Conservation (phyloP, 2,888 invertebrate genomes). For the Lasioglossum pauxillum region DNA sequence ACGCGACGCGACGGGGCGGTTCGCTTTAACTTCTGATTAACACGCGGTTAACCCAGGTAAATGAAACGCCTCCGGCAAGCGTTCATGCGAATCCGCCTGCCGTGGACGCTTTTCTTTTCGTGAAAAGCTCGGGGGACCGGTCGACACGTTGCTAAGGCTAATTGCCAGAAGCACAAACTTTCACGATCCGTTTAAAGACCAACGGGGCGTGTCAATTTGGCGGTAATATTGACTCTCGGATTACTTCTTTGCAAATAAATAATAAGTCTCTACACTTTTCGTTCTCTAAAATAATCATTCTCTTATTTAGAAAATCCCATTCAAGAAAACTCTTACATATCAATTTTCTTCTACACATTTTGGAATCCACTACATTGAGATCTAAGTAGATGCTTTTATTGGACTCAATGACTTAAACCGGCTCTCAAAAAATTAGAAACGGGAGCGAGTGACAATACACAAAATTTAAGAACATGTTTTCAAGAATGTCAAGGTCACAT, state of each 20-base stretch:
- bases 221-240: slow-evolving; percentile 3
- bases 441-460: too few relatives aligned
- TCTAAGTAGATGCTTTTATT: too few relatives aligned
- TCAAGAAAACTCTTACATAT: too few relatives aligned
- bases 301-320: too few relatives aligned
- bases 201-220: not conserved
- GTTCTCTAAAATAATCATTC: too few relatives aligned
- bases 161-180: slow-evolving; percentile 57
- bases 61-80: slow-evolving; percentile 75
- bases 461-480: too few relatives aligned
- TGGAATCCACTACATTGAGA: too few relatives aligned
- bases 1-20: slow-evolving; percentile 51
- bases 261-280: not conserved
- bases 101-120: slow-evolving; percentile 41
- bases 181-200: slow-evolving; percentile 2
- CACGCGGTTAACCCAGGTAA: slow-evolving; percentile 77
- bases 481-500: too few relatives aligned
- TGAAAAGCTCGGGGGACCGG: slow-evolving; percentile 39
- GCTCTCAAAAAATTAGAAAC: too few relatives aligned
- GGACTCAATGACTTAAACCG: too few relatives aligned
- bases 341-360: too few relatives aligned
- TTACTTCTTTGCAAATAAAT: not conserved
- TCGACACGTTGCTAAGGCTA: slow-evolving; percentile 60
- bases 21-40: slow-evolving; percentile 80
- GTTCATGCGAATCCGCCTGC: slow-evolving; percentile 47